Conservation (phyloP, 2,113 vertebrate genomes). For the Hippolais icterina region DNA sequence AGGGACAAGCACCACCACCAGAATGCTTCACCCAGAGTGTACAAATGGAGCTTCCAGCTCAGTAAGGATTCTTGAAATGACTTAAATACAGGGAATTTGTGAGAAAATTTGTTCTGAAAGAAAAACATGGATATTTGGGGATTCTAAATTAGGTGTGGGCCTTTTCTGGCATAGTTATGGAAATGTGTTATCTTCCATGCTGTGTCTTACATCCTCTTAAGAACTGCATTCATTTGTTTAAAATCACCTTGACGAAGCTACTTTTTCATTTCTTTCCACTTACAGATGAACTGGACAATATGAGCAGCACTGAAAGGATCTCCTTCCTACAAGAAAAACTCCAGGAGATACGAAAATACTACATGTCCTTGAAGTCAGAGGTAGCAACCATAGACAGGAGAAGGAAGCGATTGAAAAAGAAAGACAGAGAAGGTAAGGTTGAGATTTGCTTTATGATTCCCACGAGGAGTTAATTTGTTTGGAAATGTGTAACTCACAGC, state of each 20-base stretch:
- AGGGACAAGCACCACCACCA: slow-evolving; percentile 84
- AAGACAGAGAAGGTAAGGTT: slow-evolving; percentile 92
- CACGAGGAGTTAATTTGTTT: not conserved
- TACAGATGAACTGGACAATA: slow-evolving; percentile 89
- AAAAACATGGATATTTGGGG: not conserved
- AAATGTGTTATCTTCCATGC: not conserved
- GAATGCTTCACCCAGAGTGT: slow-evolving; percentile 85
- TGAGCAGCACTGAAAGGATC: slow-evolving; percentile 92
- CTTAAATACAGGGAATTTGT: not conserved
- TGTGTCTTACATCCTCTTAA: not conserved
- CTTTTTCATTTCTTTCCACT: not conserved
- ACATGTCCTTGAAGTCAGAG: slow-evolving; percentile 97
- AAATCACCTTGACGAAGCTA: not conserved
- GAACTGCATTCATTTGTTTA: not conserved
- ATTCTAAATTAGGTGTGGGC: not conserved
- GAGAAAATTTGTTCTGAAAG: not conserved
- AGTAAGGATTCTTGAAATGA: slow-evolving; percentile 75
- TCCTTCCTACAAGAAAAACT: slow-evolving; percentile 97
- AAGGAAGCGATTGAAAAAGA: slow-evolving; percentile 97
- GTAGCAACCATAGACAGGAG: slow-evolving; percentile 97
- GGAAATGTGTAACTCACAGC: not conserved
- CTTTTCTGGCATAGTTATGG: not conserved
- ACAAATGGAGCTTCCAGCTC: slow-evolving; percentile 96
- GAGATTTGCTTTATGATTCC: not conserved
- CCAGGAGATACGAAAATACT: slow-evolving; percentile 97